phyloP scores from a whole-genome alignment of 1,140 invertebrate species.

The Berghia stephanieae region DNA sequence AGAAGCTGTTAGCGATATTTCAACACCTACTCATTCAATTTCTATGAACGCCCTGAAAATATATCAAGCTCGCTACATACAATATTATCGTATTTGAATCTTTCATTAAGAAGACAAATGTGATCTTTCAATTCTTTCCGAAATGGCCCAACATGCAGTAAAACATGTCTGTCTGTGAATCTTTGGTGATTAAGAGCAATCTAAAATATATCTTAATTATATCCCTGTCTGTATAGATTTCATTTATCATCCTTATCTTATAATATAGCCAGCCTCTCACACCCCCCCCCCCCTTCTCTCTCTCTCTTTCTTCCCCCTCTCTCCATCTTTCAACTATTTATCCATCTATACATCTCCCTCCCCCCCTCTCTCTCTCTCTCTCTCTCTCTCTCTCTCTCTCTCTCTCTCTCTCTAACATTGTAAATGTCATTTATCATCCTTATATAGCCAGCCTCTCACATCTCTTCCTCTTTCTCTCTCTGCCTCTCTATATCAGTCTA shows the following conservation, averaged over 20 bases:
- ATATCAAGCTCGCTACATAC: too few relatives aligned
- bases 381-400: conserved; percentile 33
- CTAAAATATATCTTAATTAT: too few relatives aligned
- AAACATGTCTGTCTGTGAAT: too few relatives aligned
- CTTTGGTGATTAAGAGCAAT: too few relatives aligned
- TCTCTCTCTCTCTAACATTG: conserved; percentile 4
- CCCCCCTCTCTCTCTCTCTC: conserved; percentile 32
- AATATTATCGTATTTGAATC: too few relatives aligned
- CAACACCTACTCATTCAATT: too few relatives aligned
- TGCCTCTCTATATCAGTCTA: neutral
- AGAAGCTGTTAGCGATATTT: too few relatives aligned
- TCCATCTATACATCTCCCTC: conserved; percentile 19
- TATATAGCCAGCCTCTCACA: neutral
- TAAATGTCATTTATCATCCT: neutral
- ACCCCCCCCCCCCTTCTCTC: neutral
- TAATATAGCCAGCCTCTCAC: neutral
- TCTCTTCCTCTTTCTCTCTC: conserved; percentile 23
- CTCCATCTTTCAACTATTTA: neutral
- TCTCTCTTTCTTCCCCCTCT: neutral
- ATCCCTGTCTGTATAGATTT: neutral
- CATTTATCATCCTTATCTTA: neutral
- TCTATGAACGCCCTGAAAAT: too few relatives aligned
- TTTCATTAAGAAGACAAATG: too few relatives aligned
- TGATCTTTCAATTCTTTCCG: too few relatives aligned
- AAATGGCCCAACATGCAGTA: too few relatives aligned